Evolutionary conservation across 2,113 vertebrate genomes (phyloP).

Genomic region (Pycnonotus jocosus): DNA sequence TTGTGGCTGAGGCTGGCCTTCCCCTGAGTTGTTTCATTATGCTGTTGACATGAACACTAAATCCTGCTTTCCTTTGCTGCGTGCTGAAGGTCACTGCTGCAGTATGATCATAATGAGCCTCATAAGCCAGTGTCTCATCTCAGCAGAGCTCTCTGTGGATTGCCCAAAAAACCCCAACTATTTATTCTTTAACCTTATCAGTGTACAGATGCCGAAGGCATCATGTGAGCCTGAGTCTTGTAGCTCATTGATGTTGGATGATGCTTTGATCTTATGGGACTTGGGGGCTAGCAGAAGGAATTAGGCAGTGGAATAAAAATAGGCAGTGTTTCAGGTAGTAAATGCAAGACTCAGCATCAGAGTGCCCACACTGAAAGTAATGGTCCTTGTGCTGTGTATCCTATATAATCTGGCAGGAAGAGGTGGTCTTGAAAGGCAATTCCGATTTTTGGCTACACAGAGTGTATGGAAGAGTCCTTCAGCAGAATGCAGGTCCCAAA

Average conservation of each 20-base stretch:
- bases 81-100: slow-evolving; percentile 59
- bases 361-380: neutral
- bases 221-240: neutral
- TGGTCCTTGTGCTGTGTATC: too few relatives aligned
- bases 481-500: neutral
- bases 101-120: slow-evolving; percentile 43
- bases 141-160: neutral
- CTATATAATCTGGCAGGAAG: neutral
- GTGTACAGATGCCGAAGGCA: neutral
- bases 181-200: slow-evolving; percentile 39
- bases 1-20: slow-evolving; percentile 51
- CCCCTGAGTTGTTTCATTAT: slow-evolving; percentile 61
- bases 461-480: neutral
- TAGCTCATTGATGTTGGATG: neutral
- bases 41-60: slow-evolving; percentile 59
- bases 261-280: neutral
- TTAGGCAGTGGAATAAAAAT: neutral
- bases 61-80: slow-evolving; percentile 63
- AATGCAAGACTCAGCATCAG: neutral
- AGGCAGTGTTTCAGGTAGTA: neutral
- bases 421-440: neutral
- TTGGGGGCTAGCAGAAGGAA: neutral
- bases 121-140: slow-evolving; percentile 52
- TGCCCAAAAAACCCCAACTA: neutral
- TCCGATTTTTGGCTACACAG: neutral